A percentile compares a stretch with the other conserved stretches of the same genome.
Conservation (phyloP, 2,113 vertebrate genomes). For the Barnardius zonarius region DNA sequence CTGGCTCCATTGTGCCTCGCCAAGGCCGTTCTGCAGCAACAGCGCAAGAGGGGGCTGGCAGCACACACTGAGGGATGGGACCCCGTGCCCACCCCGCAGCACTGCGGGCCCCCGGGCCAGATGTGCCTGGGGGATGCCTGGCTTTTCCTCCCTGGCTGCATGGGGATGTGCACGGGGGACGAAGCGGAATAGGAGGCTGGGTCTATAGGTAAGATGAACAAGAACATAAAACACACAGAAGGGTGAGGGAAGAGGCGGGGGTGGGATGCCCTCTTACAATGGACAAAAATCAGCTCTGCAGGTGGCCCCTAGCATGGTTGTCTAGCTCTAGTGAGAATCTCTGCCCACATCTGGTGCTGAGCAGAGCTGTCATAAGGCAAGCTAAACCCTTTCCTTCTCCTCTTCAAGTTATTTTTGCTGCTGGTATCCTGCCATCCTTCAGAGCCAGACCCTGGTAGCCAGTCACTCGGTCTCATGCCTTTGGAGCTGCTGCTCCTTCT, state of each 20-base stretch:
- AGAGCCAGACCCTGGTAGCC: neutral
- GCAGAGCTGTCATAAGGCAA: neutral
- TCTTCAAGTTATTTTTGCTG: neutral
- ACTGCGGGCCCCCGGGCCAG: neutral
- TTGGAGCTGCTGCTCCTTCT: neutral
- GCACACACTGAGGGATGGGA: neutral
- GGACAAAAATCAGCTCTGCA: neutral
- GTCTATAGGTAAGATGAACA: neutral
- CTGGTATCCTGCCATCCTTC: neutral
- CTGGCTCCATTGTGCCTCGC: neutral
- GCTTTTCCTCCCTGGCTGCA: neutral
- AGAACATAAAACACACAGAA: neutral
- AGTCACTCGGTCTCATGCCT: neutral
- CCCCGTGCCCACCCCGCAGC: neutral
- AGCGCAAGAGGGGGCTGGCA: slow-evolving; percentile 57
- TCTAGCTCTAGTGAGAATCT: neutral
- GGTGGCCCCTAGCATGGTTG: neutral
- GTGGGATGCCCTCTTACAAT: neutral
- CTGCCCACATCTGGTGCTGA: neutral
- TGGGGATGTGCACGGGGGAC: neutral
- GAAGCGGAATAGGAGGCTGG: neutral
- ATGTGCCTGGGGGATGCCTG: neutral
- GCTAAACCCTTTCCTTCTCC: neutral
- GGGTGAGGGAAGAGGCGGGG: neutral
- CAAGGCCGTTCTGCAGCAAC: neutral